Evolutionary conservation across 2,888 invertebrate genomes (phyloP), one percentile per base, ranked within the genome.

Genomic region (Uloborus plumipes): DNA sequence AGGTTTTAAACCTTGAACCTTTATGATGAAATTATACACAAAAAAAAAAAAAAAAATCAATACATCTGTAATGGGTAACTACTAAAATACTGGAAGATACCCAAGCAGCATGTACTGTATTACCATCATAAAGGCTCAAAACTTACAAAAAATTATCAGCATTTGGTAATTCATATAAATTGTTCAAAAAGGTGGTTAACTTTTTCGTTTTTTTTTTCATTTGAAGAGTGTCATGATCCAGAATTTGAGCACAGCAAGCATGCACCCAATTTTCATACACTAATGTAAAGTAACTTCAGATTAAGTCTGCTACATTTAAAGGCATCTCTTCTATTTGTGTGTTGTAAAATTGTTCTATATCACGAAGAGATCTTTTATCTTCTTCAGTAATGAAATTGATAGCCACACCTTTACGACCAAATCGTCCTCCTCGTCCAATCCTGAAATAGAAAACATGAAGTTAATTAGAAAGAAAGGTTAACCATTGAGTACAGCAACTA

Each of bases 311-410:
- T 91, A 99, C 98, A 92, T 98, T 97, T 92, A 95, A 94, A 90
- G 99, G 99, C 99, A 99, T 99, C 92, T 99, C 99, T 89, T 97
- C 97, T 90, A 99, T 97, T 90, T 93, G 94, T 88, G 99, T 99
- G 91, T 97, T 96, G 91, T 99, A 99, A 92, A 96, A 98, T 90
- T 94, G 93, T 92, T 99, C 99, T 91, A 99, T 98, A 91, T 99
- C 99, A 91, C 95, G 94, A 89, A 99, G 92, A 88, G 94, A 94
- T 90, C 98, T 94, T 90, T 94, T 94, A 91, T 99, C 99, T 80
- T 97, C 96, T 88, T 94, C 93, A 85, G 98, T 99, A 86, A 99
- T 95, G 91, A 99, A 99, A 91, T 99, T 99, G 89, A 99, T 99
- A 88, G 99, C 99, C 88, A 99, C 99, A 90, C 99, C 99, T 91